Conservation (phyloP, 2,888 invertebrate genomes). For the Agrotis clavis region DNA sequence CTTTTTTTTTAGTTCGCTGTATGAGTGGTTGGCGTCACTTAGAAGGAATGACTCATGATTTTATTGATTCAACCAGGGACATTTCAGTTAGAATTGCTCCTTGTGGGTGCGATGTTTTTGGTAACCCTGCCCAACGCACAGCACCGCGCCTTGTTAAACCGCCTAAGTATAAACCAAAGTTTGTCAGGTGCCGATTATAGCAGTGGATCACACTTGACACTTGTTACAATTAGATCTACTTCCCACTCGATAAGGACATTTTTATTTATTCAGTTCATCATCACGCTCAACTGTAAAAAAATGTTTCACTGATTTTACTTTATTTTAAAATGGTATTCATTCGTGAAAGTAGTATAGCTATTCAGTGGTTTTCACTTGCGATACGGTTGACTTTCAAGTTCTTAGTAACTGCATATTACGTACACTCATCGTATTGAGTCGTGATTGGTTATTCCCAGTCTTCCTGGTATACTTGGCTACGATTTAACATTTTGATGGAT, state of each 20-base stretch:
- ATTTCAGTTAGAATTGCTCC: slow-evolving; percentile 10
- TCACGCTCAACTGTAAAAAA: slow-evolving; percentile 31
- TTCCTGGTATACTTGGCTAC: slow-evolving; percentile 31
- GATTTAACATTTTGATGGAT: slow-evolving; percentile 1
- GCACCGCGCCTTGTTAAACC: slow-evolving; percentile 28
- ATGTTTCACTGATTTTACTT: slow-evolving; percentile 24
- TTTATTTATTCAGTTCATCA: slow-evolving; percentile 34
- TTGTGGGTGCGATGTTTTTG: slow-evolving; percentile 11
- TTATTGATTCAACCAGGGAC: slow-evolving; percentile 29
- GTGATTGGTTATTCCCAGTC: slow-evolving; percentile 49
- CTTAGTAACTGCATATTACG: slow-evolving; percentile 56
- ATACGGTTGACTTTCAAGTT: slow-evolving; percentile 65
- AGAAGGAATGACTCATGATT: slow-evolving; percentile 13
- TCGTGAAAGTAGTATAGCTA: slow-evolving; percentile 63
- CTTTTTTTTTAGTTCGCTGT: slow-evolving; percentile 24
- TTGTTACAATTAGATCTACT: slow-evolving; percentile 44
- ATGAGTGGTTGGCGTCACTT: slow-evolving; percentile 25
- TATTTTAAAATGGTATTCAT: slow-evolving; percentile 45
- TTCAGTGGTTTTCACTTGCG: slow-evolving; percentile 64
- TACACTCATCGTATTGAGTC: slow-evolving; percentile 43
- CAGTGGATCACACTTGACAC: slow-evolving; percentile 49
- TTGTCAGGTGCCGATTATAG: slow-evolving; percentile 62
- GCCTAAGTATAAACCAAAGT: slow-evolving; percentile 54
- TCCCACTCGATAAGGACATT: slow-evolving; percentile 39
- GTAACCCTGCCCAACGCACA: slow-evolving; percentile 37